Conservation (phyloP, 2,797 vertebrate genomes). For the Ptychobarbus kaznakovi region DNA sequence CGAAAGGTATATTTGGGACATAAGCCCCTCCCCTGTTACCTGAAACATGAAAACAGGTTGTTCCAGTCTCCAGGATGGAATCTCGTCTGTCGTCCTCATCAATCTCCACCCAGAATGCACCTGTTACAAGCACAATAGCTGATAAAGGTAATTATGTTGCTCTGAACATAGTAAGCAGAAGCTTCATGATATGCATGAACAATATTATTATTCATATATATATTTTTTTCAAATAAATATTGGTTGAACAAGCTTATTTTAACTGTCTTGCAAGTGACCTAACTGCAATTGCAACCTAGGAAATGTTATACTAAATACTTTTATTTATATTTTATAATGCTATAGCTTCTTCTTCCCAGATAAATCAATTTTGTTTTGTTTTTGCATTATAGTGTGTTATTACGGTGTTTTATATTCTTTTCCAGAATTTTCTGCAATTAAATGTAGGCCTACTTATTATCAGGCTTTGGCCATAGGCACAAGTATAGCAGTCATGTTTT, state of each 20-base stretch:
- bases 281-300: neutral
- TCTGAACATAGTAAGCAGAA: neutral
- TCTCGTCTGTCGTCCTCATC: neutral
- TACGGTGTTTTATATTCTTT: too few species aligned
- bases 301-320: too few species aligned
- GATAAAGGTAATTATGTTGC: neutral
- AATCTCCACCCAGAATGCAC: neutral
- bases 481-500: too few species aligned
- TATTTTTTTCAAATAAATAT: neutral
- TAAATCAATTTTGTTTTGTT: too few species aligned
- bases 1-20: neutral
- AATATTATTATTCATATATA: neutral
- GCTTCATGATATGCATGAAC: neutral
- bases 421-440: too few species aligned
- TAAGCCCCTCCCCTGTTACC: conserved; percentile 10
- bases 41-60: conserved; percentile 25
- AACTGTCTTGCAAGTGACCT: neutral
- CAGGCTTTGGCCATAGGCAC: too few species aligned
- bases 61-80: conserved; percentile 4
- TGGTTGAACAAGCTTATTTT: neutral
- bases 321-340: too few species aligned
- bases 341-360: too few species aligned
- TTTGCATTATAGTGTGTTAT: too few species aligned
- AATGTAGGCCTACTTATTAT: too few species aligned
- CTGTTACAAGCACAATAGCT: neutral